phyloP scores from a whole-genome alignment of 1,140 invertebrate species.

The Subanguina moxae region DNA sequence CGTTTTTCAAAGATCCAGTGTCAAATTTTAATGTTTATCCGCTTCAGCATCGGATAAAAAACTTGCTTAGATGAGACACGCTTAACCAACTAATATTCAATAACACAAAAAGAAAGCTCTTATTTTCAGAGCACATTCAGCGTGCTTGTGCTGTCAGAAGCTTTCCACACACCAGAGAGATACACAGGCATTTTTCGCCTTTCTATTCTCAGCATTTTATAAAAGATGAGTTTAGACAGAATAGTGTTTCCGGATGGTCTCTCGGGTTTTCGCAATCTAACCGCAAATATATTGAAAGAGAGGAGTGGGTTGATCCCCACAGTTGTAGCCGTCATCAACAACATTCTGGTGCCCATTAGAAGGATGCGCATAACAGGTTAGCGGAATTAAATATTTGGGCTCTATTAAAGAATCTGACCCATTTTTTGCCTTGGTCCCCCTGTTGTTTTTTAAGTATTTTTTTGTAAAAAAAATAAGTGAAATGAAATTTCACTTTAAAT shows the following conservation, averaged over 20 bases:
- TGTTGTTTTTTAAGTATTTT: too few species aligned
- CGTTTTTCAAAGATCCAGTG: too few species aligned
- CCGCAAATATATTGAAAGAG: constrained; percentile 54
- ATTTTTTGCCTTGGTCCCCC: too few species aligned
- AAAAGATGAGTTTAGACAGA: constrained; percentile 8
- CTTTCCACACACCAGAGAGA: constrained; percentile 55
- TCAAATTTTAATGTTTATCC: too few species aligned
- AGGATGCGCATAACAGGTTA: constrained; percentile 17
- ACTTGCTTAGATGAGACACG: too few species aligned
- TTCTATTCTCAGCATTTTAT: neutral
- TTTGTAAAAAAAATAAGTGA: too few species aligned
- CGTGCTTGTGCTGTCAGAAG: constrained; percentile 55
- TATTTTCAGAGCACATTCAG: constrained; percentile 45
- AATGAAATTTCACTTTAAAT: too few species aligned
- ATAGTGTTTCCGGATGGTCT: constrained; percentile 51
- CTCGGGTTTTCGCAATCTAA: constrained; percentile 51
- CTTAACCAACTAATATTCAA: too few species aligned
- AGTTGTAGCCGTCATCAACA: constrained; percentile 57
- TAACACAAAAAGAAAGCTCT: too few species aligned
- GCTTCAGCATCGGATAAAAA: too few species aligned
- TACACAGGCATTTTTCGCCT: constrained; percentile 42
- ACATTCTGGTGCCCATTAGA: constrained; percentile 55
- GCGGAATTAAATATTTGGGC: too few species aligned
- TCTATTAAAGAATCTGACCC: too few species aligned
- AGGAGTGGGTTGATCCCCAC: constrained; percentile 53